Evolutionary conservation across 2,888 invertebrate genomes (phyloP), one percentile per base, ranked within the genome.

Genomic region (Archaeoteleia sp.): DNA sequence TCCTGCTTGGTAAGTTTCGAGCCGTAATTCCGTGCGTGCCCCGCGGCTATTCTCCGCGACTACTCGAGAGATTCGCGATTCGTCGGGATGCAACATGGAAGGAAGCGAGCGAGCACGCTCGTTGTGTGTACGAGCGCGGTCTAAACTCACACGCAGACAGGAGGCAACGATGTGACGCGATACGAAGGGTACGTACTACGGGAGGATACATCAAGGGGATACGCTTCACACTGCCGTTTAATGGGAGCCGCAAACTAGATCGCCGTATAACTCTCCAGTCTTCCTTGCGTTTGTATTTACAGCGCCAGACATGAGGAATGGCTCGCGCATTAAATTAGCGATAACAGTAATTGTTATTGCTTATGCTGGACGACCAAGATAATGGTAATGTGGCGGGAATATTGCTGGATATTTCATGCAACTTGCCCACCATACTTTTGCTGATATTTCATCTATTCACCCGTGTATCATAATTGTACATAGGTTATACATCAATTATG

Each of bases 291-390:
- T 53, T 69, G 74, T 78, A 79, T 78, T 80, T 78, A 78, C 79
- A 72, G 72, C 69, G 61, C 71, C 73, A 70, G 73, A 58, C 74
- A 74, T 81, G 79, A 80, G 73, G 71, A 77, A 81, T 79, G 77
- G 76, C 75, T 74, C 73, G 77, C 72, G 79, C 79, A 81, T 82
- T 79, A 74, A 73, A 73, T 72, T 68, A 73, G 68, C 70, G 69
- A 74, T 70, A 70, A 68, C 71, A 69, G 73, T 74, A 82, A 81
- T 81, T 81, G 81, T 82, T 81, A 81, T 82, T 81, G 79, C 81
- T 76, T 76, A 75, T 74, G 73, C 71, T 73, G 73, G 69, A 70
- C 72, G 72, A 65, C 60, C 63, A 65, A 69, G 72, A 71, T 74
- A 73, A 74, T 74, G 73, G 66, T 71, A 71, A 72, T 70, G 68